phyloP scores from a whole-genome alignment of 2,113 vertebrate genomes.

The Mola mola region DNA sequence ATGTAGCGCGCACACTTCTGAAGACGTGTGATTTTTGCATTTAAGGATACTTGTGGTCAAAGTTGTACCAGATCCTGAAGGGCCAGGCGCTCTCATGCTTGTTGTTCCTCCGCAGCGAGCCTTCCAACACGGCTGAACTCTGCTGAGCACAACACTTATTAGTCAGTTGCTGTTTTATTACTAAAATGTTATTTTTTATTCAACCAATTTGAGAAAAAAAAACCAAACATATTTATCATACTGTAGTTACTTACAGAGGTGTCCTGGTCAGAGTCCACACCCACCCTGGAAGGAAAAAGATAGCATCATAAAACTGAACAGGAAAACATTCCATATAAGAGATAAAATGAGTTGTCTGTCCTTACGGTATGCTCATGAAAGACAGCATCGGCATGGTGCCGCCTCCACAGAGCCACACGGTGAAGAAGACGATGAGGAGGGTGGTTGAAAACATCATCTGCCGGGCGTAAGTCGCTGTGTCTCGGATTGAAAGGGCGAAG shows the following conservation, averaged over 20 bases:
- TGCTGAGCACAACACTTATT: constrained; percentile 6
- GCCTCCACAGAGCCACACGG: constrained; percentile 95
- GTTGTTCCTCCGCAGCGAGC: constrained; percentile 85
- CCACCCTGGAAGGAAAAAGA: constrained; percentile 82
- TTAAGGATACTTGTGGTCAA: constrained; percentile 96
- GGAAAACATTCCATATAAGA: neutral
- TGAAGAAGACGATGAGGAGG: constrained; percentile 96
- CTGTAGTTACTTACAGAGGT: constrained; percentile 81
- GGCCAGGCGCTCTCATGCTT: constrained; percentile 96
- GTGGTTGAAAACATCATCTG: constrained; percentile 98
- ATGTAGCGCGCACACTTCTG: neutral
- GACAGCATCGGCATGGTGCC: constrained; percentile 95
- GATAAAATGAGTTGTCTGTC: neutral
- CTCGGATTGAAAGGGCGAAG: constrained; percentile 94
- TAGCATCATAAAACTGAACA: neutral
- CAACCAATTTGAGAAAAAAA: neutral
- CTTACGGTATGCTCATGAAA: constrained; percentile 92
- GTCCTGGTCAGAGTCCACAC: constrained; percentile 94
- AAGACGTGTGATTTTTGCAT: neutral
- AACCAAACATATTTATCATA: neutral
- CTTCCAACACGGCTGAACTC: constrained; percentile 80
- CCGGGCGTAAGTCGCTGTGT: constrained; percentile 93
- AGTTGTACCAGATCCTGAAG: constrained; percentile 97
- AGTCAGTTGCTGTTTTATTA: neutral
- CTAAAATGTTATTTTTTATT: neutral